phyloP scores from a whole-genome alignment of 1,140 invertebrate genomes.

The Amphibalanus amphitrite region DNA sequence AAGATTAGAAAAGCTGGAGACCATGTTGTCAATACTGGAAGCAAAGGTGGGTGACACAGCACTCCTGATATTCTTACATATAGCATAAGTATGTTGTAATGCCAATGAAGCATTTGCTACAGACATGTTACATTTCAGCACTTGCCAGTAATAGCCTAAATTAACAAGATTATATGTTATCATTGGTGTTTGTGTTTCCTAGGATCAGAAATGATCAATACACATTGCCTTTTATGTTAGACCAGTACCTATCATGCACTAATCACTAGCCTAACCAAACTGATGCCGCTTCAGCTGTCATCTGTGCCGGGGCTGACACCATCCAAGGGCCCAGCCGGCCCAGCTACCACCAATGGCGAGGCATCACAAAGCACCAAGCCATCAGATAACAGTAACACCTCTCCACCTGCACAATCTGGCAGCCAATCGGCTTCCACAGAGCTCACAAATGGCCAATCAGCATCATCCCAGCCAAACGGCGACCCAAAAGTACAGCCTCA shows the following conservation, averaged over 20 bases:
- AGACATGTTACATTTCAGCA: too few relatives aligned
- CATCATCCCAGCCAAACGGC: constrained; percentile 7
- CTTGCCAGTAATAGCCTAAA: too few relatives aligned
- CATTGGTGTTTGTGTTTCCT: too few relatives aligned
- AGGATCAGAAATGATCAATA: too few relatives aligned
- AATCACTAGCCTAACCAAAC: too few relatives aligned
- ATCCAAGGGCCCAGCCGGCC: not conserved
- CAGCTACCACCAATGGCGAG: constrained; percentile 7
- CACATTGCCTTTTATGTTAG: too few relatives aligned
- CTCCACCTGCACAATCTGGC: not conserved
- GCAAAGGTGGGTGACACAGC: constrained; percentile 43
- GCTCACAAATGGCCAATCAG: constrained; percentile 10
- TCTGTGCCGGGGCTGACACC: constrained; percentile 43
- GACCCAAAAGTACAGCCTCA: not conserved
- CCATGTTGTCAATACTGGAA: constrained; percentile 66
- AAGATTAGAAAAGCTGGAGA: constrained; percentile 61
- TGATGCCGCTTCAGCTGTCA: constrained; percentile 33
- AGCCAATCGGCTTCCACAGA: constrained; percentile 13
- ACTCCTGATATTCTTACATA: too few relatives aligned
- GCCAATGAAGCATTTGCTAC: too few relatives aligned
- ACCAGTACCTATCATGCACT: too few relatives aligned
- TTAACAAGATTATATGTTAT: too few relatives aligned
- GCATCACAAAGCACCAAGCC: constrained; percentile 5
- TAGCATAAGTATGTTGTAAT: too few relatives aligned
- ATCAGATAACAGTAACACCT: constrained; percentile 14